Evolutionary conservation across 2,797 vertebrate genomes (phyloP), one percentile per base, ranked within the genome.

Genomic region (Typhlichthys eigenmanni): DNA sequence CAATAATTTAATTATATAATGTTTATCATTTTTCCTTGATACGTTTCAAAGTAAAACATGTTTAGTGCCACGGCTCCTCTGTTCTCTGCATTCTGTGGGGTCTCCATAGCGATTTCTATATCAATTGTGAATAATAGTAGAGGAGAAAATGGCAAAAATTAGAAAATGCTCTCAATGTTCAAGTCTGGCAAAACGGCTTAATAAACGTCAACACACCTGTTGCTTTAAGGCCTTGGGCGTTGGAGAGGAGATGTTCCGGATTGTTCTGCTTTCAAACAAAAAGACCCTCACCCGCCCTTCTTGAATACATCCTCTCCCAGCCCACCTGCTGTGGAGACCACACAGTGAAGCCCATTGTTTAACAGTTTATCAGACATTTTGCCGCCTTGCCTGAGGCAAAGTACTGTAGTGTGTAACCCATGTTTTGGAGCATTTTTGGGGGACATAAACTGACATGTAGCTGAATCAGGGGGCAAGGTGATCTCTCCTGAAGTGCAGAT

Each of bases 401-500:
- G 24, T 29, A 29, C 24, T 56, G 11, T 56, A 34, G 52, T 9
- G 38, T 66, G 56, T 17, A 16, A 13, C 47, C 47, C 47, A 13
- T 48, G 47, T 48, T 76, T 64, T 69, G 68, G 61, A 69, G 68
- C 65, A 48, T 66, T 74, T 59, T 71, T 5, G 8, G 38, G 45
- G 59, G 53, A 78, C 65, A 68, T 71, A 76, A 71, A 64, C 60
- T 60, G 62, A 60, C 62, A 68, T 2, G 13, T 63, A 50, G 55
- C 9, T 43, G 38, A 43, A 9, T 43, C 38, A 43, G 38, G 60
- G 9, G 0, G 71, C 58, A 69, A 71, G 19, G 19, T 76, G 34
- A 75, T 69, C 62, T 69, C 49, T 78, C 51, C 59, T 68, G 54
- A 19, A 58, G 67, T 68, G 58, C 82, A 80, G 75, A 83, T 81